Evolutionary conservation across 2,888 invertebrate genomes (phyloP).

Genomic region (Luperina nickerlii): DNA sequence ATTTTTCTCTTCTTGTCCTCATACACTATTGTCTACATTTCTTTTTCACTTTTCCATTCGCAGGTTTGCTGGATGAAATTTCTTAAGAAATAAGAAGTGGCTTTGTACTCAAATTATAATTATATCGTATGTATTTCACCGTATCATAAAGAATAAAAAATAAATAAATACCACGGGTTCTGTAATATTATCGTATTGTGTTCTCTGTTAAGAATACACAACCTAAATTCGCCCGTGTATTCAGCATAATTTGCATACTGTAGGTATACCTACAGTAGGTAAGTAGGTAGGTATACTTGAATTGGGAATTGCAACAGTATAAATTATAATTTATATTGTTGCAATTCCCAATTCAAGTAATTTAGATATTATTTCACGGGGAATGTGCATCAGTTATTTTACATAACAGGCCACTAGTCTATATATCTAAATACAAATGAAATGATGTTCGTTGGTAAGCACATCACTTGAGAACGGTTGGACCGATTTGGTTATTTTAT

Average conservation of each 20-base stretch:
- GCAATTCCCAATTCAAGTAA: not conserved
- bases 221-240: not conserved
- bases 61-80: not conserved
- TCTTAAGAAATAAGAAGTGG: not conserved
- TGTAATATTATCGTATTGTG: not conserved
- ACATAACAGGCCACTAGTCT: not conserved
- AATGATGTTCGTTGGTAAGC: not conserved
- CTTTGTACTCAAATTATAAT: not conserved
- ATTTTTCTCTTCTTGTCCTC: not conserved
- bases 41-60: not conserved
- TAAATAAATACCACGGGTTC: not conserved
- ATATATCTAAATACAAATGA: not conserved
- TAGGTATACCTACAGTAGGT: too few relatives aligned
- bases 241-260: conserved; percentile 17
- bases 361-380: not conserved
- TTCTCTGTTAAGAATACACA: not conserved
- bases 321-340: not conserved
- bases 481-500: not conserved
- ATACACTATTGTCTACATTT: not conserved
- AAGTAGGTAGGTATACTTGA: too few relatives aligned
- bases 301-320: too few relatives aligned
- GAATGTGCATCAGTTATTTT: not conserved
- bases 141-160: not conserved
- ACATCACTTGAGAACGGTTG: not conserved
- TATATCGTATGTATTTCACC: not conserved